Evolutionary conservation across 2,888 invertebrate species (phyloP).

Genomic region (Brenthis daphne): DNA sequence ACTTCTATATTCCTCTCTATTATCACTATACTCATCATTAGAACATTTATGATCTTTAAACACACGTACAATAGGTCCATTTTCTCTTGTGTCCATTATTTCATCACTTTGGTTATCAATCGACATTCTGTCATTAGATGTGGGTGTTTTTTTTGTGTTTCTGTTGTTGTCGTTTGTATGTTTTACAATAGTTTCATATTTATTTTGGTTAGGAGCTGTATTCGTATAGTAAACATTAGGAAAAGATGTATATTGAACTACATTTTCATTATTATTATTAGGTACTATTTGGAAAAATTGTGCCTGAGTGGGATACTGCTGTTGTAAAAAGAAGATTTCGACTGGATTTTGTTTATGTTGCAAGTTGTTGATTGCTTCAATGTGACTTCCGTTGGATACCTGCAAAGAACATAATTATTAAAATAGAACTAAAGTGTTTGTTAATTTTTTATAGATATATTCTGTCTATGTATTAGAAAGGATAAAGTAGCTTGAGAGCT

Average conservation of each 20-base stretch:
- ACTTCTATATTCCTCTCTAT: constrained; percentile 45
- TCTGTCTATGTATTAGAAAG: too few relatives aligned
- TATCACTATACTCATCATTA: constrained; percentile 45
- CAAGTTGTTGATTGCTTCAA: constrained; percentile 23
- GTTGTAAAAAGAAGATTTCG: constrained; percentile 62
- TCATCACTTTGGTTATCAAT: constrained; percentile 47
- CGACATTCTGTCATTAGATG: constrained; percentile 23
- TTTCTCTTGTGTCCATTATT: constrained; percentile 48
- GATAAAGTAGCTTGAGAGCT: too few relatives aligned
- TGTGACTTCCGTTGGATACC: constrained; percentile 42
- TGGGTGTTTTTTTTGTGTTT: constrained; percentile 30
- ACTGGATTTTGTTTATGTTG: constrained; percentile 47
- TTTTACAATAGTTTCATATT: constrained; percentile 52
- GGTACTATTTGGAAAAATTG: constrained; percentile 45
- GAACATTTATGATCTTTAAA: constrained; percentile 71
- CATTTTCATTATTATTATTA: constrained; percentile 39
- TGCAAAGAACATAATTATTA: constrained; percentile 12
- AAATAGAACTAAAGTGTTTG: not conserved
- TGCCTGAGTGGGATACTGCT: constrained; percentile 52
- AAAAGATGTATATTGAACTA: constrained; percentile 41
- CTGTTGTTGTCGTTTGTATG: constrained; percentile 41
- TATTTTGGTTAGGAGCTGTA: constrained; percentile 42
- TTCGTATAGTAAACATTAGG: constrained; percentile 47
- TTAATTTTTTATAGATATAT: too few relatives aligned
- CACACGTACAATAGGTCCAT: constrained; percentile 61